Evolutionary conservation across 2,797 vertebrate genomes (phyloP).

Genomic region (Acanthiza pusilla): DNA sequence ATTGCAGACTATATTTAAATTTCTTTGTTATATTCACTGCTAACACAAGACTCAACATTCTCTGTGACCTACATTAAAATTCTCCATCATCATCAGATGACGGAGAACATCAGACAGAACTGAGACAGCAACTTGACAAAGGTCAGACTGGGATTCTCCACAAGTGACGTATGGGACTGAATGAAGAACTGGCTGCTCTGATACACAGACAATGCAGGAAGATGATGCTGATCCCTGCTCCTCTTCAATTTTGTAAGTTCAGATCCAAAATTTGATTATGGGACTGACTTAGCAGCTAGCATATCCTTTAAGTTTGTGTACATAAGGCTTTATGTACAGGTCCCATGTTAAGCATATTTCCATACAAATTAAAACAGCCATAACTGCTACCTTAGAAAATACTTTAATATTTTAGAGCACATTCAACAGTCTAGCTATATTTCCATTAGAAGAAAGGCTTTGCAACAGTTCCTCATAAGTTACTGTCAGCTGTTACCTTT

Average conservation of each 20-base stretch:
- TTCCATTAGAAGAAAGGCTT: background rate
- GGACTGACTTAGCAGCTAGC: background rate
- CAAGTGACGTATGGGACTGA: accelerated
- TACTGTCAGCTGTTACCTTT: background rate
- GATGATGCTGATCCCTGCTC: background rate
- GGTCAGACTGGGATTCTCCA: background rate
- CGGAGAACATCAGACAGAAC: background rate
- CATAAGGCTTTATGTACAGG: background rate
- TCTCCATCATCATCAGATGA: background rate
- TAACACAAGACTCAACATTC: background rate
- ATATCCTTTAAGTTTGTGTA: background rate
- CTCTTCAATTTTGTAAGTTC: background rate
- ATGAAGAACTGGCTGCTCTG: background rate
- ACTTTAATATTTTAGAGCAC: background rate
- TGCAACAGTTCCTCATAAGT: background rate
- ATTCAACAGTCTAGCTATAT: background rate
- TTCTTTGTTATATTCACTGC: background rate
- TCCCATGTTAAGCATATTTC: background rate
- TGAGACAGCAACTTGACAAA: background rate
- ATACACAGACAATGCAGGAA: background rate
- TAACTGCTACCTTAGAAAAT: background rate
- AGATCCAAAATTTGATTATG: background rate
- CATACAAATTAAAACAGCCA: background rate
- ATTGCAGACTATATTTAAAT: background rate
- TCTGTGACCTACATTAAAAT: background rate